Base-by-base conservation (phyloP, 2,113 vertebrate species). In the Hippocampus zosterae region DNA sequence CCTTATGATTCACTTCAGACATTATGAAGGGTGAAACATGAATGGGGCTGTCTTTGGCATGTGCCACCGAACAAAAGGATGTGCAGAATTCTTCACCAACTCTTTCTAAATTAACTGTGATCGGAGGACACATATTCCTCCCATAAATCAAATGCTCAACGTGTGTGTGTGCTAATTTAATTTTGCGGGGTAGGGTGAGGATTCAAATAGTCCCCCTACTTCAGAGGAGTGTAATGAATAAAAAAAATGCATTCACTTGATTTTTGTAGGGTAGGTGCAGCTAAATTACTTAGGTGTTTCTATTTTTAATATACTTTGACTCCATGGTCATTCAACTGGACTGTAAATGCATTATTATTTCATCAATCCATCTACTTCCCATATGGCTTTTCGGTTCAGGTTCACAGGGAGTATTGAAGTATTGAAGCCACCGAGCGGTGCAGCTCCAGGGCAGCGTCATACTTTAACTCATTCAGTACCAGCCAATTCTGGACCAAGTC, bases 301-400 rank as follows among this genome's bases (percentile, higher is more conserved):
- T 33, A 60, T 33, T 60, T 60, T 19, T 33, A 60, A 60, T 60
- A 15, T 27, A 33, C 27, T 18, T 33, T 29, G 16, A 60, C 27
- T 33, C 57, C 27, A 19, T 33, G 27, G 33, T 29, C 57, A 60
- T 60, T 60, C 57, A 33, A 37, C 27, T 60, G 57, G 29, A 29
- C 57, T 59, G 57, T 59, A 16, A 60, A 60, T 60, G 57, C 57
- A 33, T 60, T 60, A 33, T 60, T 60, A 60, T 33, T 60, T 60
- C 57, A 60, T 60, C 27, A 27, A 33, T 60, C 57, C 27, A 18
- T 60, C 57, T 15, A 56, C 25, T 25, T 56, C 7, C 55, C 1
- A 16, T 25, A 29, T 3, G 25, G 50, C 13, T 29, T 59, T 59
- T 59, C 57, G 33, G 27, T 12, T 27, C 15, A 18, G 27, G 57